Conservation (phyloP, 2,888 invertebrate species). For the Athalia cordata region DNA sequence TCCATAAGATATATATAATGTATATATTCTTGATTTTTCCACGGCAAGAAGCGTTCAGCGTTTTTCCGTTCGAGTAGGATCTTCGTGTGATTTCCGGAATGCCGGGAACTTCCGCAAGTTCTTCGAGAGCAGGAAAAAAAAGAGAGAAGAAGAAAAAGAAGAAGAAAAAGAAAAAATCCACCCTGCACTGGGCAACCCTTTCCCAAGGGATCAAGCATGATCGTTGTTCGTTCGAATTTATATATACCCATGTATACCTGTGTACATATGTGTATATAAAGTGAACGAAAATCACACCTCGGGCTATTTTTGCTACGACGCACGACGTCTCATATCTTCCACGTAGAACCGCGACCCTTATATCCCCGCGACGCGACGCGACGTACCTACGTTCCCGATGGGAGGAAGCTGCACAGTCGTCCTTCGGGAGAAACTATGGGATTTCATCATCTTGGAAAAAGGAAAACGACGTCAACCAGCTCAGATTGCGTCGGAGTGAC, state of each 20-base stretch:
- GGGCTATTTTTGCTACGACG: constrained; percentile 31
- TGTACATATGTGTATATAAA: too few species aligned
- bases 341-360: not conserved
- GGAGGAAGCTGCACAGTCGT: not conserved
- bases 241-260: not conserved
- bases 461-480: not conserved
- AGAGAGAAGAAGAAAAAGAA: too few species aligned
- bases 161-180: too few species aligned
- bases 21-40: too few species aligned
- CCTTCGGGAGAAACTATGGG: constrained; percentile 2
- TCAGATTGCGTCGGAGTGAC: not conserved
- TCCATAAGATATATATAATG: too few species aligned
- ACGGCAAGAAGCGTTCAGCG: too few species aligned
- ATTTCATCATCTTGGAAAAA: not conserved
- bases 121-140: not conserved
- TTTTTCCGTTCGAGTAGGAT: not conserved
- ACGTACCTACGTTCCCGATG: constrained; percentile 16
- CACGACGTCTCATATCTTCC: not conserved
- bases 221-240: constrained; percentile 21
- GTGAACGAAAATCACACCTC: not conserved
- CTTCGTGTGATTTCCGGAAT: not conserved
- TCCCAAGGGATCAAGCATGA: not conserved
- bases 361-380: too few species aligned
- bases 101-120: not conserved
- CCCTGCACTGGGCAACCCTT: not conserved